phyloP scores from a whole-genome alignment of 2,113 vertebrate species.

The Hepsetus odoe region DNA sequence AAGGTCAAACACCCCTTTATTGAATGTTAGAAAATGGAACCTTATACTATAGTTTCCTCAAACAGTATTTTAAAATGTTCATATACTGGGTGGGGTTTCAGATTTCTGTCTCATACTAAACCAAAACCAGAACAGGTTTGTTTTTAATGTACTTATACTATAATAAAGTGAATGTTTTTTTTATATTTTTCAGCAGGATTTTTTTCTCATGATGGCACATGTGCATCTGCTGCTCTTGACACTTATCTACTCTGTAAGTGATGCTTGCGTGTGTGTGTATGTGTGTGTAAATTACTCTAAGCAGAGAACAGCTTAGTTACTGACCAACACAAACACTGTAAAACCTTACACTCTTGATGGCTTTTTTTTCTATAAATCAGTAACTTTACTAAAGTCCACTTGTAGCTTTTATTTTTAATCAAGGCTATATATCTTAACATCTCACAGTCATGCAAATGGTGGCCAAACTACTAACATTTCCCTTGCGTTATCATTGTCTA shows the following conservation, averaged over 20 bases:
- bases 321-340: conserved; percentile 20
- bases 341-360: conserved; percentile 21
- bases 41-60: too few relatives aligned
- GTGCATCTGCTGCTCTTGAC: conserved; percentile 68
- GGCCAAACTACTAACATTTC: neutral
- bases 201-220: conserved; percentile 65
- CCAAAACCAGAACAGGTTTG: too few relatives aligned
- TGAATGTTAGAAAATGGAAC: neutral
- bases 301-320: neutral
- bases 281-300: neutral
- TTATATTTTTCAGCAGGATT: conserved; percentile 40
- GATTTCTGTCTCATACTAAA: too few relatives aligned
- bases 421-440: conserved; percentile 3
- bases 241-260: conserved; percentile 73
- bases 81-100: too few relatives aligned
- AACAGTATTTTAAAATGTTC: too few relatives aligned
- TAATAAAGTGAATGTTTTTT: neutral
- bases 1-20: neutral
- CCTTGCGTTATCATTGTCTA: neutral
- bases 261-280: conserved; percentile 6
- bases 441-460: neutral
- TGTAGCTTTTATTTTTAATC: conserved; percentile 32
- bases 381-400: conserved; percentile 53
- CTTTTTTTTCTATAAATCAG: conserved; percentile 48
- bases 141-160: too few relatives aligned